Base-by-base conservation (phyloP, 2,113 vertebrate species). In the Nymphicus hollandicus region DNA sequence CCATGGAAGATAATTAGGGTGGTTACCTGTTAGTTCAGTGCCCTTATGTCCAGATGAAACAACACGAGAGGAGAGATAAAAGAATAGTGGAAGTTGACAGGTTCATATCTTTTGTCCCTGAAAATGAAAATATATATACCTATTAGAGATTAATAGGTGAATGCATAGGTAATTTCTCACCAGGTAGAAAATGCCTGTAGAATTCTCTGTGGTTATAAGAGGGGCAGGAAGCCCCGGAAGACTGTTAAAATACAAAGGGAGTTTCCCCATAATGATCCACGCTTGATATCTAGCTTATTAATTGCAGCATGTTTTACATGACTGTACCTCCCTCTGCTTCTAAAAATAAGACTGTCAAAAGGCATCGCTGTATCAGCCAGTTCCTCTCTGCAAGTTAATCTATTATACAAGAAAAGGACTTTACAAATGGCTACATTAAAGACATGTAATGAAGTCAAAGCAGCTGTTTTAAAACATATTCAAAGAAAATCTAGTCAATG, bases 361-460 rank as follows among this genome's bases (percentile, higher is more conserved):
- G 41, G 41, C 95, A 53, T 90, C 6, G 35, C 80, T 71, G 63
- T 73, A 95, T 86, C 78, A 96, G 58, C 68, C 1, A 0, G 77
- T 63, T 95, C 63, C 84, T 83, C 85, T 96, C 47, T 86, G 80
- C 53, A 89, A 95, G 85, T 91, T 97, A 95, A 89, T 61, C 77
- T 88, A 88, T 89, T 95, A 95, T 84, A 86, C 74, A 94, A 95
- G 89, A 95, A 96, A 95, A 88, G 61, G 89, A 82, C 73, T 88
- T 94, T 85, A 94, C 73, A 94, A 97, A 96, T 95, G 65, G 86
- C 81, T 94, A 96, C 76, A 94, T 95, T 96, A 95, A 94, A 97
- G 86, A 92, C 92, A 92, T 80, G 84, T 94, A 97, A 97, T 96
- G 76, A 96, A 91, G 83, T 92, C 86, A 96, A 94, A 96, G 73